These are phyloP conservation scores for Sycobia sp. DNA, from an alignment of 1,140 invertebrate species.

Conservation along the genomic window DNA sequence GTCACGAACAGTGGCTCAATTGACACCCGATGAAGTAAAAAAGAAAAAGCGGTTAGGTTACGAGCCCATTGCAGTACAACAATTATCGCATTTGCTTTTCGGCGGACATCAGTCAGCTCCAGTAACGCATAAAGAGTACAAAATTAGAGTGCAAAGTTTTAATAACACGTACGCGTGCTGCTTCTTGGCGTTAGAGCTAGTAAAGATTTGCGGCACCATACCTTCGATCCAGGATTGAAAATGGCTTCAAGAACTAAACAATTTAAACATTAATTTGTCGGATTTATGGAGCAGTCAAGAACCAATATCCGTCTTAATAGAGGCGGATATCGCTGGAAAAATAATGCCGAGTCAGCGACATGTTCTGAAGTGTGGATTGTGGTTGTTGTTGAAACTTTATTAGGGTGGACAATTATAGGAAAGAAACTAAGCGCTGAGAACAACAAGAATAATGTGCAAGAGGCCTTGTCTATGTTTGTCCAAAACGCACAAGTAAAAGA, in stretches of 20 bases:
- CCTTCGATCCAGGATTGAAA: background rate
- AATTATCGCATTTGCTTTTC: conserved; percentile 23
- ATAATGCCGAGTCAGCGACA: conserved; percentile 42
- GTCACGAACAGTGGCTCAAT: too few relatives aligned
- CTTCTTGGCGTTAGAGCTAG: conserved; percentile 32
- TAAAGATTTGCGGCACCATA: conserved; percentile 33
- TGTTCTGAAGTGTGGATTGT: conserved; percentile 29
- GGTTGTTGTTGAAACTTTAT: conserved; percentile 40
- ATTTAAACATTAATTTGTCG: conserved; percentile 30
- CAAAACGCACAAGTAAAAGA: conserved; percentile 36
- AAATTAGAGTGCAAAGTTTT: too few relatives aligned
- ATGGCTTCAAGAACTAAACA: conserved; percentile 27
- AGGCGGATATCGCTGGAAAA: conserved; percentile 46
- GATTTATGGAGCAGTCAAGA: too few relatives aligned
- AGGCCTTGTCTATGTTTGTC: conserved; percentile 25
- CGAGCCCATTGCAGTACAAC: background rate
- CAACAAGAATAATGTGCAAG: conserved; percentile 25
- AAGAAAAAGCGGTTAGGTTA: conserved; percentile 9
- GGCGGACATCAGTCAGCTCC: too few relatives aligned
- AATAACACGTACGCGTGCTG: conserved; percentile 28
- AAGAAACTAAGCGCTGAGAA: conserved; percentile 4
- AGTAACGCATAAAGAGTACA: conserved; percentile 26
- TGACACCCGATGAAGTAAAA: too few relatives aligned
- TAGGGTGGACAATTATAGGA: conserved; percentile 35
- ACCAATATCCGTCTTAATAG: conserved; percentile 36